These are phyloP conservation scores for Octopus bimaculoides DNA, from an alignment of 1,140 invertebrate genomes.

Conservation along the genomic window DNA sequence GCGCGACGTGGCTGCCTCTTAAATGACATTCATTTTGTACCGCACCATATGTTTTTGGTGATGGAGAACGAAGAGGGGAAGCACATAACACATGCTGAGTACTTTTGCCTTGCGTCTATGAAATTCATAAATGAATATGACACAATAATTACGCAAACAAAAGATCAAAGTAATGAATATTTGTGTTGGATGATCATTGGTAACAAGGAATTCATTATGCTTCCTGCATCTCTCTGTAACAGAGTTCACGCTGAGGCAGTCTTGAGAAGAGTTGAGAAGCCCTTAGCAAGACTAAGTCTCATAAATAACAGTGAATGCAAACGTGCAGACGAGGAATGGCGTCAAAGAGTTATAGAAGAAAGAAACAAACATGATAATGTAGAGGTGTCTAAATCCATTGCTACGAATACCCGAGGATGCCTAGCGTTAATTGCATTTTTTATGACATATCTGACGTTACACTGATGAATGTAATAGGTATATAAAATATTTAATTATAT, in stretches of 20 bases:
- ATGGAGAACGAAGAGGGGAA: conserved; percentile 13
- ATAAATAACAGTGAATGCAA: background rate
- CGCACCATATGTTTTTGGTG: conserved; percentile 16
- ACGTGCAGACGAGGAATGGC: background rate
- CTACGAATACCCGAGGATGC: too few relatives aligned
- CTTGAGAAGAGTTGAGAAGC: background rate
- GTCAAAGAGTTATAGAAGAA: background rate
- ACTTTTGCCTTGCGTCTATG: conserved; percentile 23
- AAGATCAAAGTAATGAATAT: conserved; percentile 6
- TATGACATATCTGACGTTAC: too few relatives aligned
- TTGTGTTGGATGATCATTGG: conserved; percentile 24
- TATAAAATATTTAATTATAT: too few relatives aligned
- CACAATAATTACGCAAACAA: conserved; percentile 20
- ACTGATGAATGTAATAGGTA: too few relatives aligned
- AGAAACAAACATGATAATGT: too few relatives aligned
- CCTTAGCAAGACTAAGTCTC: background rate
- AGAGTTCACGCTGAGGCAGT: background rate
- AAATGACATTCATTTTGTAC: background rate
- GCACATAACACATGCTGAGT: conserved; percentile 12
- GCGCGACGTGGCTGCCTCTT: conserved; percentile 19
- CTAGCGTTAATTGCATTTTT: too few relatives aligned
- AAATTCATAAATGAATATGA: conserved; percentile 26
- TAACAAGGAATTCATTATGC: conserved; percentile 10
- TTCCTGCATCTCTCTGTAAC: background rate
- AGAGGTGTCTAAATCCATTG: too few relatives aligned